Evolutionary conservation across 2,888 invertebrate species (phyloP), one percentile per base, ranked within the genome.

Genomic region (Aleiodes alternator): DNA sequence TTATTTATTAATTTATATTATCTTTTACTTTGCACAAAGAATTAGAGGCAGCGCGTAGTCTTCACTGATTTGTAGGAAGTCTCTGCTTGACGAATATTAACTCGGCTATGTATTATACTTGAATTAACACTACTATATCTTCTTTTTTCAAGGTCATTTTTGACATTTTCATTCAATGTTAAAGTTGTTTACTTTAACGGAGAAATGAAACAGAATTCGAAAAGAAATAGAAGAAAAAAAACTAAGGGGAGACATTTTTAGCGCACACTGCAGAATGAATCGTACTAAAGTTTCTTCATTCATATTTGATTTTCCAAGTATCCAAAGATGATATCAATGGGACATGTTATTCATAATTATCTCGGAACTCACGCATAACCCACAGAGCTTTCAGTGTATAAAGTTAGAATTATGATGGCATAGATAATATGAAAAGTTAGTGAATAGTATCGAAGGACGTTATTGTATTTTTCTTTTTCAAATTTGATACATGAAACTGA

Each of bases 31-130:
- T 84, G 87, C 87, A 87, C 83, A 80, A 80, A 78, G 78, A 84
- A 66, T 57, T 86, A 87, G 86, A 83, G 78, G 81, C 84, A 84
- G 80, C 82, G 83, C 82, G 81, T 87, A 87, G 86, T 83, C 72
- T 55, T 73, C 56, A 84, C 72, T 76, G 69, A 80, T 55, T 29
- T 59, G 82, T 84, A 84, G 83, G 78, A 81, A 77, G 69, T 64
- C 43, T 51, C 53, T 79, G 84, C 83, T 84, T 84, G 79, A 79
- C 68, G 71, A 69, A 50, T 76, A 74, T 48, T 79, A 64, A 64
- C 48, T 64, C 64, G 16, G 64, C 64, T 64, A 64, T 64, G 64
- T 64, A 64, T 43, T 64, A 48, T 43, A 64, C 16, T 64, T 64
- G 43, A 64, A 48, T 43, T 64, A 74, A 69, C 14, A 51, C 59